These are phyloP conservation scores for Morpho helenor DNA, from an alignment of 2,888 invertebrate species.

Conservation along the genomic window DNA sequence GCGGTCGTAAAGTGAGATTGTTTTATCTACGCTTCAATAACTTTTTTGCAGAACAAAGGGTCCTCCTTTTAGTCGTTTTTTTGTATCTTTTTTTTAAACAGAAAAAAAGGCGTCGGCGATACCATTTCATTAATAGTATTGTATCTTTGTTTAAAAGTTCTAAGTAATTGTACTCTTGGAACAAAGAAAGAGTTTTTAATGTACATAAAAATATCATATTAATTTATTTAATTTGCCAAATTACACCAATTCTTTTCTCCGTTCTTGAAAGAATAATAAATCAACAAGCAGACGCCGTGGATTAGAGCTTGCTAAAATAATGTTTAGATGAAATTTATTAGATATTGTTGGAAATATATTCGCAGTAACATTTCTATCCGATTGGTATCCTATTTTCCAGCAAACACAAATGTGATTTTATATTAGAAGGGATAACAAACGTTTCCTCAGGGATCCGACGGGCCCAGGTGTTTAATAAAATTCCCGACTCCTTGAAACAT, in stretches of 20 bases:
- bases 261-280: too few species aligned
- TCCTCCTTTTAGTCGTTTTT: slow-evolving; percentile 6
- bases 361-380: too few species aligned
- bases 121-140: not conserved
- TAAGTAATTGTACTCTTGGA: not conserved
- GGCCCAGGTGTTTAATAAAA: slow-evolving; percentile 24
- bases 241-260: too few species aligned
- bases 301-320: too few species aligned
- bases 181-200: not conserved
- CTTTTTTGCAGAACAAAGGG: slow-evolving; percentile 14
- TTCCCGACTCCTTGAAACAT: slow-evolving; percentile 19
- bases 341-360: too few species aligned
- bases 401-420: slow-evolving; percentile 4
- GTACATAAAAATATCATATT: too few species aligned
- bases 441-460: slow-evolving; percentile 9
- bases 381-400: not conserved
- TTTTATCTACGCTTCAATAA: slow-evolving; percentile 24
- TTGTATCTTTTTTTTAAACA: slow-evolving; percentile 1
- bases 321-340: too few species aligned
- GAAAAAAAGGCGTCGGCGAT: not conserved
- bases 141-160: not conserved
- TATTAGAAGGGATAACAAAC: slow-evolving; percentile 11
- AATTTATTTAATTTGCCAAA: too few species aligned
- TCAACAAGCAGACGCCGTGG: too few species aligned
- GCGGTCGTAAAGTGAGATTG: slow-evolving; percentile 22